These are phyloP conservation scores for Nasonia longicornis DNA, from an alignment of 1,140 invertebrate species.

Conservation along the genomic window DNA sequence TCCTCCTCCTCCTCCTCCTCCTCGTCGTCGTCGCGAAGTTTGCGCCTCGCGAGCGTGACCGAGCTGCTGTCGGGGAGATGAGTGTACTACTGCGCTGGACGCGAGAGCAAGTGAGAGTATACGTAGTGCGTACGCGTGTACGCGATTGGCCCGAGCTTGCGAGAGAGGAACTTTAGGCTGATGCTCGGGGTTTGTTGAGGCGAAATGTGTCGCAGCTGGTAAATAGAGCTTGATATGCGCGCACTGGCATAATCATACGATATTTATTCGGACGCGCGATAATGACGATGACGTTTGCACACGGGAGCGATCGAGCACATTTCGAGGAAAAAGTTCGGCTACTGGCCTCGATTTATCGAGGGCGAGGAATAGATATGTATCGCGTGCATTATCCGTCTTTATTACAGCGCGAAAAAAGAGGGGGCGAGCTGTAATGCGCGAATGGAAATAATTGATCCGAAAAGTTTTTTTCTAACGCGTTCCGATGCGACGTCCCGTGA, in stretches of 20 bases:
- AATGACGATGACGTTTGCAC: too few species aligned
- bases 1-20: background rate
- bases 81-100: background rate
- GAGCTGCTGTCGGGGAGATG: slow-evolving; percentile 6
- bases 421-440: too few species aligned
- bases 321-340: too few species aligned
- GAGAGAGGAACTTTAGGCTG: background rate
- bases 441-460: background rate
- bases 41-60: background rate
- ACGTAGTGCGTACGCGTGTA: background rate
- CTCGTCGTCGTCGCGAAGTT: background rate
- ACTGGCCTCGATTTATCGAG: too few species aligned
- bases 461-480: background rate
- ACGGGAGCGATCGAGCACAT: too few species aligned
- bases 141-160: background rate
- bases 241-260: too few species aligned
- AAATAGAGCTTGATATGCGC: too few species aligned
- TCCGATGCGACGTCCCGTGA: too few species aligned
- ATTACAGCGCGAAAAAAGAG: too few species aligned
- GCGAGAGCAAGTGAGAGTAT: background rate
- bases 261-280: too few species aligned
- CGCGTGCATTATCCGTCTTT: too few species aligned
- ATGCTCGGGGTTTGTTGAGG: background rate
- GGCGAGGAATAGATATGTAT: too few species aligned
- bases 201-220: background rate